Conservation (phyloP, 2,797 vertebrate species). For the Aulostomus chinensis region DNA sequence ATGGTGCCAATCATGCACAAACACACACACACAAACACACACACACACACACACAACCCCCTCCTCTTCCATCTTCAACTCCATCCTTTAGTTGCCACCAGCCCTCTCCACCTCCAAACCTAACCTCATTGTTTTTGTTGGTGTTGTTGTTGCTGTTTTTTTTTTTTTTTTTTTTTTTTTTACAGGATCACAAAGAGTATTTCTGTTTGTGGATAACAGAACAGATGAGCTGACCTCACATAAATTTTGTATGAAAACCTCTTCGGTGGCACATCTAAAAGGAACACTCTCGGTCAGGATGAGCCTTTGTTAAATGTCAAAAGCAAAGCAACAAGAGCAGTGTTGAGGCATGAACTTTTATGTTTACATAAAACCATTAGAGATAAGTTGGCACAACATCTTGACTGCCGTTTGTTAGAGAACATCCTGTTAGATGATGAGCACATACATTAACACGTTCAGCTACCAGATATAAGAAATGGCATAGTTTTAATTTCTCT, state of each 20-base stretch:
- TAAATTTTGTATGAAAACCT: conserved; percentile 53
- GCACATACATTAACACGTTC: too few relatives aligned
- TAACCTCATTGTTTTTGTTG: too few relatives aligned
- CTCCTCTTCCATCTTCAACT: conserved; percentile 45
- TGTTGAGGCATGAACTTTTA: conserved; percentile 20
- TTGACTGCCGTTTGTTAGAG: too few relatives aligned
- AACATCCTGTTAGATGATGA: too few relatives aligned
- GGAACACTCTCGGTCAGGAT: conserved; percentile 1
- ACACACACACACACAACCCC: too few relatives aligned
- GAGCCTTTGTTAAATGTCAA: conserved; percentile 46
- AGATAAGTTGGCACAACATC: too few relatives aligned
- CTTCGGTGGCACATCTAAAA: conserved; percentile 18
- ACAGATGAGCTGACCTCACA: conserved; percentile 12
- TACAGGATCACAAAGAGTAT: conserved; percentile 4
- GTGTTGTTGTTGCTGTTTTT: too few relatives aligned
- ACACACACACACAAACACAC: conserved; percentile 7
- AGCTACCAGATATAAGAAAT: too few relatives aligned
- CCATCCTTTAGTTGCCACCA: conserved; percentile 26
- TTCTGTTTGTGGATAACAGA: conserved; percentile 43
- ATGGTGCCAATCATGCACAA: conserved; percentile 69
- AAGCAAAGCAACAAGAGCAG: conserved; percentile 13
- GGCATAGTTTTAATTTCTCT: background rate
- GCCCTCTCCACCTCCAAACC: conserved; percentile 49
- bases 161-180: too few relatives aligned
- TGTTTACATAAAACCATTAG: conserved; percentile 35